A percentile compares a stretch with the other conserved stretches of the same genome.
These are phyloP conservation scores for Propithecus perrieri DNA, from an alignment of 2,797 vertebrate genomes.

Conservation along the genomic window DNA sequence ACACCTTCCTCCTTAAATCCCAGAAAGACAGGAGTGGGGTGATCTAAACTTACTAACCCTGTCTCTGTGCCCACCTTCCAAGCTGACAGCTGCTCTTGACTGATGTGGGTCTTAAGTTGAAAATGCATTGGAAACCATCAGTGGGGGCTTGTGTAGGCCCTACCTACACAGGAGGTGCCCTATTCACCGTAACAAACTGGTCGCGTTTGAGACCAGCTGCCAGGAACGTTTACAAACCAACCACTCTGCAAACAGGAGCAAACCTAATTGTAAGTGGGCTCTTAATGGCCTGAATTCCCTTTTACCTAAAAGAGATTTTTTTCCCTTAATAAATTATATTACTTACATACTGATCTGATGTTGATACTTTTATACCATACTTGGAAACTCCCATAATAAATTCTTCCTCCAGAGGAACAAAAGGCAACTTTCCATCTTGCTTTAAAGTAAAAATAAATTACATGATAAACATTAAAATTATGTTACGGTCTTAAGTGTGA, in stretches of 20 bases:
- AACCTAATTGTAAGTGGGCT: not conserved
- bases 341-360: slow-evolving; percentile 97
- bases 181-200: not conserved
- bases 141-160: not conserved
- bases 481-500: not conserved
- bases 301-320: not conserved
- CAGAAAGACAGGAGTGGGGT: not conserved
- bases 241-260: not conserved
- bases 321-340: not conserved
- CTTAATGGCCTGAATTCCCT: not conserved
- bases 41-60: not conserved
- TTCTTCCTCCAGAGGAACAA: slow-evolving; percentile 96
- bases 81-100: not conserved
- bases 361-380: slow-evolving; percentile 96
- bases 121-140: not conserved
- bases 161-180: not conserved
- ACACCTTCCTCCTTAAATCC: not conserved
- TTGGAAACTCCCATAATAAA: slow-evolving; percentile 97
- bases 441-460: slow-evolving; percentile 82
- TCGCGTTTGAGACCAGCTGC: not conserved
- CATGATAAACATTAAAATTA: not conserved
- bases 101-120: not conserved
- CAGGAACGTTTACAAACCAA: not conserved
- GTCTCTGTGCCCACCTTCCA: not conserved
- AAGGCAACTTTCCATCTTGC: slow-evolving; percentile 99